These are phyloP conservation scores for Polymixis lichenea DNA, from an alignment of 2,888 invertebrate species.

Conservation along the genomic window DNA sequence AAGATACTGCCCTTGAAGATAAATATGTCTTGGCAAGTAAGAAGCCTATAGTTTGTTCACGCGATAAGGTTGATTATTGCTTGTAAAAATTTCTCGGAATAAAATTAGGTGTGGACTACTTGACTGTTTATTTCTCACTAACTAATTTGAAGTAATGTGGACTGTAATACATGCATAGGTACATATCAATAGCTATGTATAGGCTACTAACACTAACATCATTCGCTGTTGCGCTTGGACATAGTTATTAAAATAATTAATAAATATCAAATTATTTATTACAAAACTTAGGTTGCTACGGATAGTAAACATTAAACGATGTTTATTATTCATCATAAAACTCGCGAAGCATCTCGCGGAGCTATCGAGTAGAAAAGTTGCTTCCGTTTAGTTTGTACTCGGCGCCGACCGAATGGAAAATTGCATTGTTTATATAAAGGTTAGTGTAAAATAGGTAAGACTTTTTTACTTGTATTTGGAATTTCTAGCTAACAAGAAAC, in stretches of 20 bases:
- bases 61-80: too few species aligned
- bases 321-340: conserved; percentile 72
- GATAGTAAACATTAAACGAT: conserved; percentile 59
- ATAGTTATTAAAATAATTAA: conserved; percentile 10
- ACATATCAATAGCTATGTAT: too few species aligned
- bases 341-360: conserved; percentile 56
- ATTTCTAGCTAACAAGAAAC: conserved; percentile 29
- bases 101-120: too few species aligned
- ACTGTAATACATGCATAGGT: too few species aligned
- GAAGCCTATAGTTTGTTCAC: too few species aligned
- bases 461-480: conserved; percentile 49
- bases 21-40: background rate
- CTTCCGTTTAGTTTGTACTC: conserved; percentile 67
- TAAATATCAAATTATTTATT: conserved; percentile 26
- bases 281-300: conserved; percentile 44
- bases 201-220: too few species aligned
- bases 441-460: conserved; percentile 50
- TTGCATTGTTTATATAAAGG: conserved; percentile 69
- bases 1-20: background rate
- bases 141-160: too few species aligned
- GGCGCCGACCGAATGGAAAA: conserved; percentile 70
- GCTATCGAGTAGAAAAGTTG: conserved; percentile 71
- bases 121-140: too few species aligned
- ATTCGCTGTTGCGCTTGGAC: too few species aligned
- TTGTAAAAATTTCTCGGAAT: too few species aligned